Conservation (phyloP, 2,888 invertebrate genomes). For the Rotaria sp. region DNA sequence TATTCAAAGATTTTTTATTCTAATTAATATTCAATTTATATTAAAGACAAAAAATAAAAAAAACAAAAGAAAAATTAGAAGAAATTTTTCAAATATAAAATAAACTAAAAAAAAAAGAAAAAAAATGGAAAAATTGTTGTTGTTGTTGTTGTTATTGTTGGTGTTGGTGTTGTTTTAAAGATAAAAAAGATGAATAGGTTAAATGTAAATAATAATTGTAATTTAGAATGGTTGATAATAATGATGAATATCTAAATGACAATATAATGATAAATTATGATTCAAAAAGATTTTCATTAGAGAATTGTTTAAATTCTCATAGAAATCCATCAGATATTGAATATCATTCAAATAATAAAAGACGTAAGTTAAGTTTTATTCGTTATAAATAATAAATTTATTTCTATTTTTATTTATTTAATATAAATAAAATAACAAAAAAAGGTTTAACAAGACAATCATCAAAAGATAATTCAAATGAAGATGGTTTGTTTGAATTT, state of each 20-base stretch:
- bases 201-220: no score
- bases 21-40: background rate
- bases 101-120: background rate
- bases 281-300: background rate
- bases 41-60: background rate
- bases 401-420: background rate
- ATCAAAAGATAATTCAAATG: slow-evolving; percentile 19
- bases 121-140: no score
- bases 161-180: no score
- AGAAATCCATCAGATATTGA: background rate
- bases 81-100: background rate
- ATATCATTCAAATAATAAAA: background rate
- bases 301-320: background rate
- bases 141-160: no score
- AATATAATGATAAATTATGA: slow-evolving; percentile 9
- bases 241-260: slow-evolving; percentile 4
- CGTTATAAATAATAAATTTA: background rate
- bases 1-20: background rate
- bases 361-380: background rate
- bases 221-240: slow-evolving; percentile 22
- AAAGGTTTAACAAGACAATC: slow-evolving; percentile 1
- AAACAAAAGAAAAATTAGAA: background rate
- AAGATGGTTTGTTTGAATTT: background rate
- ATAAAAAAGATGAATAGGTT: no score
- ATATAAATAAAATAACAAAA: no score